Base-by-base conservation (phyloP, 2,888 invertebrate species). In the Tinea pellionella region DNA sequence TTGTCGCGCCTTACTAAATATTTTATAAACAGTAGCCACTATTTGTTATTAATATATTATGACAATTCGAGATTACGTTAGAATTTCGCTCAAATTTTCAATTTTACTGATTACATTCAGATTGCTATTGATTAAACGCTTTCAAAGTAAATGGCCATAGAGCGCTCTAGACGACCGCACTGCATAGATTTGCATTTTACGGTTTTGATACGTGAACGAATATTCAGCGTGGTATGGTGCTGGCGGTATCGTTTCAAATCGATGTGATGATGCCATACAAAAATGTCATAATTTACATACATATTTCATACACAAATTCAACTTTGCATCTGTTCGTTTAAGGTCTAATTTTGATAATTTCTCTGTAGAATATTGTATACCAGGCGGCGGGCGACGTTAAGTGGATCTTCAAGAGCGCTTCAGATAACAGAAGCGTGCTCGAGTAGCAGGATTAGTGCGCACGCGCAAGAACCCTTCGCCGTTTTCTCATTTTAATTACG, bases 151-250 rank as follows among this genome's bases (percentile, higher is more conserved):
- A 68, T 68, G 66, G 72, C 67, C 72, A 71, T 72, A 70, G 75
- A 78, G 80, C 72, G 79, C 80, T 77, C 76, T 78, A 80, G 81
- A 82, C 79, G 76, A 78, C 80, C 81, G 77, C 79, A 79, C 80
- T 78, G 84, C 82, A 83, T 83, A 82, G 82, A 86, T 87, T 87
- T 87, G 84, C 87, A 86, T 86, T 85, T 85, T 86, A 82, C 80
- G 74, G 81, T 83, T 86, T 84, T 84, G 83, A 84, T 86, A 85
- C 80, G 80, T 81, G 80, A 77, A 78, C 82, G 84, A 83, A 85
- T 83, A 86, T 86, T 83, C 83, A 85, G 80, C 75, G 75, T 77
- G 41, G 60, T 58, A 29, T 29, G 74, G 81, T 80, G 83, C 82
- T 75, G 77, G 78, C 71, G 74, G 83, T 85, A 84, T 87, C 85